Evolutionary conservation across 2,113 vertebrate species (phyloP), one percentile per base, ranked within the genome.

Genomic region (Cygnus buccinator): DNA sequence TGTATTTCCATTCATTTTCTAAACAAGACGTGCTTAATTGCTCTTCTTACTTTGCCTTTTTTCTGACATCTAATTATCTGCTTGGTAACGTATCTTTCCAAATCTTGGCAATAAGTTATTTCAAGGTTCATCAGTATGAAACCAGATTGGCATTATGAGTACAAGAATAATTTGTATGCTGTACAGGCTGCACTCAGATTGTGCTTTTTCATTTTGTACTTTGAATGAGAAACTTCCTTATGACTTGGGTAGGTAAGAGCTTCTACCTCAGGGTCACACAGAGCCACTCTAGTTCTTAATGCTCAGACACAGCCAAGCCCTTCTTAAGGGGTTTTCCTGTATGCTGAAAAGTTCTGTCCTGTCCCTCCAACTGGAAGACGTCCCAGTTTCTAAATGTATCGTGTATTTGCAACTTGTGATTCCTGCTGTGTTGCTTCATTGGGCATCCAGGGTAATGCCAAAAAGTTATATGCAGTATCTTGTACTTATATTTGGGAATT

Each of bases 391-490:
- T 52, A 58, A 71, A 66, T 33, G 31, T 29, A 16, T 67, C 83
- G 31, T 37, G 13, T 81, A 39, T 83, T 87, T 93, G 43, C 87
- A 82, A 84, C 82, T 85, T 78, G 74, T 76, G 73, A 76, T 86
- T 88, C 71, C 48, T 76, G 58, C 79, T 65, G n/a, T 26, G 12
- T 86, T 86, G 67, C 89, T 78, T 86, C 82, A 82, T 86, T 93
- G 75, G 59, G 48, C 55, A 70, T 43, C 39, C 50, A 41, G 35
- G 52, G 11, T 71, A 58, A 88, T 91, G 83, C 89, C 91, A 72
- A 71, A 72, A 76, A 76, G 44, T 66, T 62, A 22, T 19, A 37
- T 4, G 3, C 23, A 6, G n/a, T 63, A 39, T 57, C 83, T 92
- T 58, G 25, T 85, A 33, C 67, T 68, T 80, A 6, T 43, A 10